Evolutionary conservation across 2,888 invertebrate genomes (phyloP), one percentile per base, ranked within the genome.

Genomic region (Pseudococcus jackbeardsleyi): DNA sequence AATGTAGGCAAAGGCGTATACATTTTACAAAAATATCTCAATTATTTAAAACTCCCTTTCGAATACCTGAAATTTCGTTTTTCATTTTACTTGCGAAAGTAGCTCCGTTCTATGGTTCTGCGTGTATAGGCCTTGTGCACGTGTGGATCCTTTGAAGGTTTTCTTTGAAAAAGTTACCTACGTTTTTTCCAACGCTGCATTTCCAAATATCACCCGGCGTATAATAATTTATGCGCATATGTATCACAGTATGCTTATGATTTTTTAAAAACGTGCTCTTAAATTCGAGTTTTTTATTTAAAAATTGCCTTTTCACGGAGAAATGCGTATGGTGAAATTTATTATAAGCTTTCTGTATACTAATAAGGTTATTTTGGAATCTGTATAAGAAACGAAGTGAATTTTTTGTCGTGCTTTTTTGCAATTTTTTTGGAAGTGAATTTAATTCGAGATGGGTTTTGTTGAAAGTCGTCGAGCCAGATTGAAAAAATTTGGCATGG

Each of bases 181-280:
- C 59, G 19, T 59, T 19, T 59, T 59, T 59, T n/a, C 19, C 26
- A 33, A 33, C 26, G 26, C 26, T 12, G 26, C 11, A 12, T 72
- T 72, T 72, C 12, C 64, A 12, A 72, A 72, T 33, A 72, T 33
- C 26, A 26, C 68, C 6, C 68, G 0, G 11, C 5, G 68, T 22
- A 9, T 5, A 72, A 72, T 72, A 72, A 72, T 72, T 33, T 72
- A 72, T 72, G 68, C 68, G 68, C 68, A 72, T 72, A 72, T 33
- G 68, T 72, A 26, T 72, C 15, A 33, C 68, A 33, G 8, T n/a
- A n/a, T 33, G 26, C 68, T 72, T 72, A 72, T 72, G 68, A 72
- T 72, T 72, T 72, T 72, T 72, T 72, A 72, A 72, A 72, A 26
- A 26, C 12, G 26, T 26, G 15, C 15, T 72, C n/a, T 33, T 4